Evolutionary conservation across 2,113 vertebrate species (phyloP).

Genomic region (Gallinago media): DNA sequence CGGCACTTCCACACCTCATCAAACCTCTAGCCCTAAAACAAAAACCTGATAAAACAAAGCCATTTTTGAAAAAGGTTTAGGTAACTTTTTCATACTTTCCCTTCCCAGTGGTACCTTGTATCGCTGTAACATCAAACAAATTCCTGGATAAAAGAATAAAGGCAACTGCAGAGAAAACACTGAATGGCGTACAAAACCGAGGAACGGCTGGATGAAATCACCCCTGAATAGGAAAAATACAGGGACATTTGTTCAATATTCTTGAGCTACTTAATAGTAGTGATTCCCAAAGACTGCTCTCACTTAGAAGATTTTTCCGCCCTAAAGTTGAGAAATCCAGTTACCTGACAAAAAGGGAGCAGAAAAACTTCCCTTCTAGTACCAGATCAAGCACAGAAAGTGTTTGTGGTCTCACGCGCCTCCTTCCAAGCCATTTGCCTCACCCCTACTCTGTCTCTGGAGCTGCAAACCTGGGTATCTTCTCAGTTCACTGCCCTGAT

Average conservation of each 20-base stretch:
- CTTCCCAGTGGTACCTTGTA: not conserved
- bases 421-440: not conserved
- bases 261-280: not conserved
- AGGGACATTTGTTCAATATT: not conserved
- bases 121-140: not conserved
- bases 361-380: not conserved
- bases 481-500: not conserved
- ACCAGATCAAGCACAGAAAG: not conserved
- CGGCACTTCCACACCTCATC: not conserved
- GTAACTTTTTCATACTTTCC: not conserved
- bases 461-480: not conserved
- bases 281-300: not conserved
- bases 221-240: not conserved
- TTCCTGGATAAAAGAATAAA: not conserved
- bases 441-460: not conserved
- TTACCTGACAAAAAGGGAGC: not conserved
- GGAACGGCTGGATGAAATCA: not conserved
- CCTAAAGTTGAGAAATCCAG: not conserved
- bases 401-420: rapidly evolving
- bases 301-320: not conserved
- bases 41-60: not conserved
- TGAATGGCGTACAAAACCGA: not conserved
- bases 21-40: not conserved
- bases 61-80: not conserved
- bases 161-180: not conserved